phyloP scores from a whole-genome alignment of 2,888 invertebrate species.

The Cantharis lateralis region DNA sequence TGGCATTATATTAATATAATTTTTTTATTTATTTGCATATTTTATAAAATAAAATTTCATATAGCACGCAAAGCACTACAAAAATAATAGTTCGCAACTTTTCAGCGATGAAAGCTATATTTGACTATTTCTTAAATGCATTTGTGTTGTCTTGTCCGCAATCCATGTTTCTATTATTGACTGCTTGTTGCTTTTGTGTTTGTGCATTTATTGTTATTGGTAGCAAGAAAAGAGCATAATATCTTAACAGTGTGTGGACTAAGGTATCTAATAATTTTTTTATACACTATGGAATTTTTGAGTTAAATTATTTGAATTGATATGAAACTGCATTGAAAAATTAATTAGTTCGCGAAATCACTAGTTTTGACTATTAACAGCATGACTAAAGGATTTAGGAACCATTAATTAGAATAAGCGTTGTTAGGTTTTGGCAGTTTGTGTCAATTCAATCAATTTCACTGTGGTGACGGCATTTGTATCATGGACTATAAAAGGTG shows the following conservation, averaged over 20 bases:
- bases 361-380: neutral
- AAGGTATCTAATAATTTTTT: neutral
- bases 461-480: slow-evolving; percentile 66
- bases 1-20: neutral
- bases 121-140: neutral
- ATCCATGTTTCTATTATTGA: neutral
- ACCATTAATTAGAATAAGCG: slow-evolving; percentile 15
- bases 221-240: neutral
- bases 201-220: neutral
- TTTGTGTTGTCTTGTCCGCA: slow-evolving; percentile 2
- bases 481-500: slow-evolving; percentile 60
- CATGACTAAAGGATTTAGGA: neutral
- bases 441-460: slow-evolving; percentile 57
- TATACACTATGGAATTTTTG: neutral
- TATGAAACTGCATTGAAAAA: slow-evolving; percentile 2
- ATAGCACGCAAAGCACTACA: neutral
- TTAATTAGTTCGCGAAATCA: neutral
- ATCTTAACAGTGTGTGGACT: neutral
- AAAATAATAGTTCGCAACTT: neutral
- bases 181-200: neutral
- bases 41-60: neutral
- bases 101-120: neutral
- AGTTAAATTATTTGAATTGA: neutral
- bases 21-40: neutral
- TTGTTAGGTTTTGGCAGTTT: slow-evolving; percentile 33